These are phyloP conservation scores for Pseudomyrmex cubaensis DNA, from an alignment of 1,140 invertebrate genomes.

Conservation along the genomic window DNA sequence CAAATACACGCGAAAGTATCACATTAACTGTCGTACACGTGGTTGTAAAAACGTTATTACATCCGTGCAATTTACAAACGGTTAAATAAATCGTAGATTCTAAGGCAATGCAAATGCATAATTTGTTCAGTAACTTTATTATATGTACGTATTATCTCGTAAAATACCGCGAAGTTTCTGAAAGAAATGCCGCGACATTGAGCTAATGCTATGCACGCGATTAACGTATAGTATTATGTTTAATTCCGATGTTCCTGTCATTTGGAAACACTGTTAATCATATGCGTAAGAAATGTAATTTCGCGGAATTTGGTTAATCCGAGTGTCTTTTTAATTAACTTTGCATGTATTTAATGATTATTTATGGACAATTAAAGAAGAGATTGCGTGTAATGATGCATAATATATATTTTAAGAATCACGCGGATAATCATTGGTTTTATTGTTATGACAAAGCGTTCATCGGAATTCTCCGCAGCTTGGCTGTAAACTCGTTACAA, in stretches of 20 bases:
- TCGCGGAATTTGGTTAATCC: neutral
- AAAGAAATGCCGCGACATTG: neutral
- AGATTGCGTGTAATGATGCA: neutral
- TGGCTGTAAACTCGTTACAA: neutral
- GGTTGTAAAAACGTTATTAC: neutral
- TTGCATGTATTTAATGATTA: neutral
- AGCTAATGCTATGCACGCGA: neutral
- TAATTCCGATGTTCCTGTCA: neutral
- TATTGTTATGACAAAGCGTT: neutral
- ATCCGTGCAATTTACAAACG: neutral
- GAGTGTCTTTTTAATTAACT: neutral
- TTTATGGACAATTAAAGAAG: neutral
- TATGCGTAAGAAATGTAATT: neutral
- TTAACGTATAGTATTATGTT: neutral
- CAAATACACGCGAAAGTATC: neutral
- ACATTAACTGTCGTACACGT: neutral
- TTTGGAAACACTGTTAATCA: neutral
- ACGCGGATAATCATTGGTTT: neutral
- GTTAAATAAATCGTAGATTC: neutral
- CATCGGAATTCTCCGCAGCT: neutral
- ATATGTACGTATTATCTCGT: neutral
- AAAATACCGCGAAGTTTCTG: too few species aligned
- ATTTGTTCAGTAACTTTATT: too few species aligned
- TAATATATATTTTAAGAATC: neutral
- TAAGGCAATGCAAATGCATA: too few species aligned